Evolutionary conservation across 1,140 invertebrate species (phyloP).

Genomic region (Parapsyche elsis): DNA sequence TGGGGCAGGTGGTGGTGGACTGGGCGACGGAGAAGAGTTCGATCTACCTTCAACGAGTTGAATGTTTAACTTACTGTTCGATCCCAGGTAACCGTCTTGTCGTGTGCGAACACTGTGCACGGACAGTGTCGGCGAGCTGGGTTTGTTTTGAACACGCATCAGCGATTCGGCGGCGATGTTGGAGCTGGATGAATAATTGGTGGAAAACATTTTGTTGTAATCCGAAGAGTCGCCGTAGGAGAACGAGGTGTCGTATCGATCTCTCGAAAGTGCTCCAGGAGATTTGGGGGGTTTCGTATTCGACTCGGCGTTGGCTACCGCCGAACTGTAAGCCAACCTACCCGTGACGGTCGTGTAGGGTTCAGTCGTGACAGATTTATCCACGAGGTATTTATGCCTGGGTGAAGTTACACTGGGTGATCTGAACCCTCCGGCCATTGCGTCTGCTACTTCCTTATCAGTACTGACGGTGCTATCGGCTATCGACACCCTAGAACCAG

Average conservation of each 20-base stretch:
- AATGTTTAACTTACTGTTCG: constrained; percentile 66
- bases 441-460: constrained; percentile 69
- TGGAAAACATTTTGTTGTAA: constrained; percentile 50
- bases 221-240: constrained; percentile 59
- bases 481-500: constrained; percentile 70
- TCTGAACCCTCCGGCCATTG: constrained; percentile 62
- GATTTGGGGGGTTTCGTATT: constrained; percentile 66
- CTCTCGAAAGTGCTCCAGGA: constrained; percentile 64
- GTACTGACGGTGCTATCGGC: constrained; percentile 64
- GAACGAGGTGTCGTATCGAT: constrained; percentile 65
- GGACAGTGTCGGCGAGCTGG: constrained; percentile 72
- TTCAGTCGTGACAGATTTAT: constrained; percentile 66
- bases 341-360: constrained; percentile 71
- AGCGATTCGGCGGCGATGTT: constrained; percentile 45
- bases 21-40: constrained; percentile 71
- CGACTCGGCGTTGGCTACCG: constrained; percentile 70
- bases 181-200: constrained; percentile 38
- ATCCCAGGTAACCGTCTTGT: constrained; percentile 72
- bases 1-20: constrained; percentile 85
- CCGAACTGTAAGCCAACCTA: constrained; percentile 70
- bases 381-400: constrained; percentile 66
- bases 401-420: constrained; percentile 67
- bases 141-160: constrained; percentile 63
- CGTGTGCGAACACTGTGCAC: constrained; percentile 74
- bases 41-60: constrained; percentile 68